Evolutionary conservation across 2,113 vertebrate species (phyloP), one percentile per base, ranked within the genome.

Genomic region (Cynoglossus semilaevis): DNA sequence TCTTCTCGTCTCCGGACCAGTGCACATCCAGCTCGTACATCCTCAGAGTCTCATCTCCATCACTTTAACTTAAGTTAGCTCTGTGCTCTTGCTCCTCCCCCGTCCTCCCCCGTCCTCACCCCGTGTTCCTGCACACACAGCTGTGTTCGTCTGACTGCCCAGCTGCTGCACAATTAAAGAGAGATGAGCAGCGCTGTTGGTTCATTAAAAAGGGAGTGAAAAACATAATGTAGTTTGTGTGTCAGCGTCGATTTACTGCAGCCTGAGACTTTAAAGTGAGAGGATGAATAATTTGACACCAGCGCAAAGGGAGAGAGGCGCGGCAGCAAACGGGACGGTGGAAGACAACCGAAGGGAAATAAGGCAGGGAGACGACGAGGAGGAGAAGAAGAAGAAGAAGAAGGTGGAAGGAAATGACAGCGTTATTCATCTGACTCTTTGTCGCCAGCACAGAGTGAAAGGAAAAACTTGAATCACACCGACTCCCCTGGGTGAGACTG

Each of bases 201-300:
- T 82, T 83, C 75, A 81, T 72, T 54, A 80, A 82, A 82, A 81
- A 70, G 54, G 71, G 62, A 69, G 83, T 11, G 15, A 58, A 89
- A 83, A 80, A 81, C 59, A 81, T 90, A 87, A 87, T 91, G 89
- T 88, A 88, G 88, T 90, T 94, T 90, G 73, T 89, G 83, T 92
- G 94, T 94, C 95, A 92, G 85, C 85, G 86, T 87, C 89, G 90
- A 94, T 95, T 94, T 93, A 45, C 10, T 43, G 83, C 88, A 82
- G 67, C 89, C 90, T 90, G 76, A 91, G 92, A 93, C 90, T 91
- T 91, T 89, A 87, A 89, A 80, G 74, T 29, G 79, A 84, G 79
- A 72, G 71, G 70, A 93, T 96, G 90, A 95, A 94, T 96, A 93
- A 94, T 92, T 93, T 70, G 88, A 92, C 22, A 83, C 88, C 80